A percentile compares a stretch with the other conserved stretches of the same genome.
These are phyloP conservation scores for Allacma fusca DNA, from an alignment of 2,888 invertebrate species.

Conservation along the genomic window DNA sequence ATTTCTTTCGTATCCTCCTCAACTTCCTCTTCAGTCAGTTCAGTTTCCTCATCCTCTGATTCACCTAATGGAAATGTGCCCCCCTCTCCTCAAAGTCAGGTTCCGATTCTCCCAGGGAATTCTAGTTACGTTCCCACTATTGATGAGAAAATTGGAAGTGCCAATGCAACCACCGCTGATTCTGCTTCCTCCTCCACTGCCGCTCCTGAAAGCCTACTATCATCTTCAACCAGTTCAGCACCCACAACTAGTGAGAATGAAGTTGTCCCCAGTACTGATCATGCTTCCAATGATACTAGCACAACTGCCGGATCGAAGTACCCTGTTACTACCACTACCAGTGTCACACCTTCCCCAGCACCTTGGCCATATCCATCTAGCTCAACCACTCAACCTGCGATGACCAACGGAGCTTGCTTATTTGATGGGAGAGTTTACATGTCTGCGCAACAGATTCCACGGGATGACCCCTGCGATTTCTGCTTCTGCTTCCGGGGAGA, in stretches of 20 bases:
- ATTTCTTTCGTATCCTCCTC: conserved; percentile 36
- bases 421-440: conserved; percentile 92
- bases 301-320: conserved; percentile 33
- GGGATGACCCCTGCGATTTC: conserved; percentile 94
- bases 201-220: conserved; percentile 8
- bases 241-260: conserved; percentile 58
- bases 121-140: conserved; percentile 19
- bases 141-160: conserved; percentile 23
- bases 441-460: conserved; percentile 92
- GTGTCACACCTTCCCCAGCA: conserved; percentile 58
- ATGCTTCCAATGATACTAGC: conserved; percentile 26
- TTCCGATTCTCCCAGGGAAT: conserved; percentile 18
- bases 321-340: conserved; percentile 49
- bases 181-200: conserved; percentile 30
- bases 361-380: conserved; percentile 58
- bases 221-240: conserved; percentile 32
- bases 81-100: neutral
- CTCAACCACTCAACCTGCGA: conserved; percentile 64
- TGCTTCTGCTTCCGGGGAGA: conserved; percentile 97
- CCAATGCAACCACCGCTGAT: neutral
- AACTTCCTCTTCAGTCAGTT: conserved; percentile 25
- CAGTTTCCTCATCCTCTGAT: conserved; percentile 1
- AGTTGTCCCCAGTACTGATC: conserved; percentile 62
- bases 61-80: neutral
- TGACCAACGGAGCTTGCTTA: conserved; percentile 89